phyloP scores from a whole-genome alignment of 2,113 vertebrate genomes.

The Todiramphus saurophagus region DNA sequence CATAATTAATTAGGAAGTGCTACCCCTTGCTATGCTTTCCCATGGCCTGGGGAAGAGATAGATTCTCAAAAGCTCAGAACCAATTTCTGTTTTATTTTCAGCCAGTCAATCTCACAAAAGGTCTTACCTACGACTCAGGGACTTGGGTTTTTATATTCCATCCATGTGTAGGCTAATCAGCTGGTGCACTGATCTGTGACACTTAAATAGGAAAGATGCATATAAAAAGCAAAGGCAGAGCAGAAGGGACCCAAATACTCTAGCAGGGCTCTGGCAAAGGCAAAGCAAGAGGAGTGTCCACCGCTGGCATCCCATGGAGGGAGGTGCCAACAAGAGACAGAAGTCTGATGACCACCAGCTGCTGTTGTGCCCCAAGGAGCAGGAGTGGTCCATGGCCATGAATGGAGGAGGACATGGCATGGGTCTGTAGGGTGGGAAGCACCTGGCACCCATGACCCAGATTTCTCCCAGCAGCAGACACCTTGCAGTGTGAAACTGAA shows the following conservation, averaged over 20 bases:
- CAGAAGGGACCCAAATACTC: constrained; percentile 12
- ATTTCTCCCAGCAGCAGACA: not conserved
- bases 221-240: constrained; percentile 51
- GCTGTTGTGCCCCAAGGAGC: not conserved
- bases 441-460: not conserved
- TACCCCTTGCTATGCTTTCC: constrained; percentile 59
- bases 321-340: not conserved
- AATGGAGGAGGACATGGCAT: not conserved
- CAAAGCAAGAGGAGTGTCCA: not conserved
- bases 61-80: constrained; percentile 59
- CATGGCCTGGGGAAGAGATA: constrained; percentile 34
- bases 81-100: constrained; percentile 69
- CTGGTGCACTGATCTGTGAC: constrained; percentile 67
- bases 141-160: constrained; percentile 53
- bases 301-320: not conserved
- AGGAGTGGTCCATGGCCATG: accelerated
- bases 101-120: constrained; percentile 70
- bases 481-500: not conserved
- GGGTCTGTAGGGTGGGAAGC: not conserved
- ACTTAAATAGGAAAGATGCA: constrained; percentile 56
- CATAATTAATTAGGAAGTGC: constrained; percentile 69
- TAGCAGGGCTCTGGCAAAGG: constrained; percentile 4
- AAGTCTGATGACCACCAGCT: not conserved
- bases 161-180: constrained; percentile 57
- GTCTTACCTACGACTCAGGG: constrained; percentile 54